Evolutionary conservation across 1,140 invertebrate genomes (phyloP).

Genomic region (Lamellibrachia luymesi): DNA sequence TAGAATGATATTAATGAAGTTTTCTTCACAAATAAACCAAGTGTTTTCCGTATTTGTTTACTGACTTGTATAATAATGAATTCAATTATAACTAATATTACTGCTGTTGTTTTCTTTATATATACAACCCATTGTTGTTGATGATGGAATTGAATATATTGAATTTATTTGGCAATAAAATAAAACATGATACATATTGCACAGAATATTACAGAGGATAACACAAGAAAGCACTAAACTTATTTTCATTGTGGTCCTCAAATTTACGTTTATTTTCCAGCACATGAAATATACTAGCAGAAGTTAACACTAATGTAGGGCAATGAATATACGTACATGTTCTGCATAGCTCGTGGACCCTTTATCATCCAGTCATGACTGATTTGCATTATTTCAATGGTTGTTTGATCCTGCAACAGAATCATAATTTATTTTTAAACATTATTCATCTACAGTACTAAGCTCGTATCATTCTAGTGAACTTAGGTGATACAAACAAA

Average conservation of each 20-base stretch:
- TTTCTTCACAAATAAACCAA: background rate
- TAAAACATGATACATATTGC: no score
- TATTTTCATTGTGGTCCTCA: no score
- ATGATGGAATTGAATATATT: no score
- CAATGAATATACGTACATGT: background rate
- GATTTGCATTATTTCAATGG: constrained; percentile 1
- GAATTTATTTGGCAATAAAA: no score
- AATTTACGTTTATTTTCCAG: background rate
- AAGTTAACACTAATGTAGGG: background rate
- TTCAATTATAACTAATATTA: background rate
- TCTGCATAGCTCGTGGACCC: background rate
- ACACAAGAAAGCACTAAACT: no score
- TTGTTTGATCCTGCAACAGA: background rate
- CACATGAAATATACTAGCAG: background rate
- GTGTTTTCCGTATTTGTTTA: background rate
- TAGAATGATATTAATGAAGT: no score
- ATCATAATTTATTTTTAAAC: background rate
- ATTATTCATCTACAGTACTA: background rate
- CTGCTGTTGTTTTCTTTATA: background rate
- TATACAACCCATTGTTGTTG: background rate
- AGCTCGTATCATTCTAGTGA: no score
- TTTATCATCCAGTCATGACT: background rate
- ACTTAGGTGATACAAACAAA: no score
- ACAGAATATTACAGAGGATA: no score
- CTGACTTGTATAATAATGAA: no score